These are phyloP conservation scores for Zaprionus inermis DNA, from an alignment of 1,140 invertebrate species.

Conservation along the genomic window DNA sequence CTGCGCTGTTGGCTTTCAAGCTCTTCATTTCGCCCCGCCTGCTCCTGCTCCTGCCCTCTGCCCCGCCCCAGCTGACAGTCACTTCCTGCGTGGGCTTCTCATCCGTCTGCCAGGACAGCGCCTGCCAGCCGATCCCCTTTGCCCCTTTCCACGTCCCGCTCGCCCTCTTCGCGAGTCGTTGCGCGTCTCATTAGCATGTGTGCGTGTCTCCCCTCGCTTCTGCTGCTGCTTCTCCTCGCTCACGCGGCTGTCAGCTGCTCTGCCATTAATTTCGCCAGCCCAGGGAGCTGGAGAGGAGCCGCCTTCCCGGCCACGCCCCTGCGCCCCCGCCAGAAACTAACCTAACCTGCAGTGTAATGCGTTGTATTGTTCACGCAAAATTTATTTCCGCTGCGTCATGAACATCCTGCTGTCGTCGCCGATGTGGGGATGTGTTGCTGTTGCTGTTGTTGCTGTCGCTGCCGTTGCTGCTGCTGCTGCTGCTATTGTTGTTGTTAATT, in stretches of 20 bases:
- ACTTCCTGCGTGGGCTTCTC: constrained; percentile 59
- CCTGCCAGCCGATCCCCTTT: too few relatives aligned
- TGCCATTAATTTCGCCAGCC: constrained; percentile 67
- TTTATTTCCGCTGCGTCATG: constrained; percentile 81
- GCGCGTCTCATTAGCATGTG: constrained; percentile 75
- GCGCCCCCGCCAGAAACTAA: constrained; percentile 55
- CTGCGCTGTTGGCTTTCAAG: not conserved
- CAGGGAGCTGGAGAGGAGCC: constrained; percentile 14
- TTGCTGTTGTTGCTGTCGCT: constrained; percentile 15
- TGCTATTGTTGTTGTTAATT: constrained; percentile 76
- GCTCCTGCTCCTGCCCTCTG: not conserved
- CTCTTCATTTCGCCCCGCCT: constrained; percentile 5
- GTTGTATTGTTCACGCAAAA: constrained; percentile 83
- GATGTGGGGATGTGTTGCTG: constrained; percentile 33
- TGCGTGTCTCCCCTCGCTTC: constrained; percentile 37
- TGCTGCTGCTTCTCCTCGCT: not conserved
- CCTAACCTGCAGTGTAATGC: constrained; percentile 79
- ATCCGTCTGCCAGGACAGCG: constrained; percentile 37
- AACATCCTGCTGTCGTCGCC: constrained; percentile 79
- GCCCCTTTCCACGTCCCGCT: not conserved
- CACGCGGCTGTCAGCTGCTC: constrained; percentile 55
- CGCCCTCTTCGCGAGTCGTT: not conserved
- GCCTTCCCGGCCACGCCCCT: constrained; percentile 27
- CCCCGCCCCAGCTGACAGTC: constrained; percentile 56
- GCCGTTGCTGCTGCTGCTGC: constrained; percentile 38